Conservation (phyloP, 2,797 vertebrate species). For the Oreonectes daqikongensis region DNA sequence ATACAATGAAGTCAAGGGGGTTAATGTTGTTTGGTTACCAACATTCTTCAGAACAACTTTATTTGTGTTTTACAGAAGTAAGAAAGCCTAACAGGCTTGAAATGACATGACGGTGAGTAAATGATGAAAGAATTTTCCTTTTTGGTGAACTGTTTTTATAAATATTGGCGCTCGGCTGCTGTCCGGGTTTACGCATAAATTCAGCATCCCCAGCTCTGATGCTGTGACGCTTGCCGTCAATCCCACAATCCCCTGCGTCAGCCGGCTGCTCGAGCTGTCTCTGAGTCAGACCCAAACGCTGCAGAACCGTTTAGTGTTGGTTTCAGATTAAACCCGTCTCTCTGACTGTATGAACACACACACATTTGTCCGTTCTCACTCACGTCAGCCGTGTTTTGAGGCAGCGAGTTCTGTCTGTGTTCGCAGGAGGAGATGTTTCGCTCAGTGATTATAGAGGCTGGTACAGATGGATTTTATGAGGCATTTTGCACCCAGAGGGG, state of each 20-base stretch:
- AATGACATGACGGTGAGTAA: too few species aligned
- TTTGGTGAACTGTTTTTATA: too few species aligned
- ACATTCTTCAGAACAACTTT: too few species aligned
- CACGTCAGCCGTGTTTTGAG: neutral
- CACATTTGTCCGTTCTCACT: constrained; percentile 22
- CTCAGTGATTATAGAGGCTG: constrained; percentile 13
- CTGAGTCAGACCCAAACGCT: constrained; percentile 4
- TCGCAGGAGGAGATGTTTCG: constrained; percentile 26
- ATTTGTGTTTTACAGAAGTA: too few species aligned
- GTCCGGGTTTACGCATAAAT: neutral
- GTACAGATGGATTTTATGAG: constrained; percentile 28
- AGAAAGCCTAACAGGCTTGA: too few species aligned
- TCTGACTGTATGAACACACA: constrained; percentile 21
- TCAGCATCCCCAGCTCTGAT: neutral
- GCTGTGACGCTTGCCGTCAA: neutral
- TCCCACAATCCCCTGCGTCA: constrained; percentile 15
- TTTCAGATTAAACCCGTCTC: constrained; percentile 32
- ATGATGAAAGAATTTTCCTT: too few species aligned
- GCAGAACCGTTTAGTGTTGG: constrained; percentile 16
- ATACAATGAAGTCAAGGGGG: too few species aligned
- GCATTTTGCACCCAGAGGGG: constrained; percentile 13
- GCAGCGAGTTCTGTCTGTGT: neutral
- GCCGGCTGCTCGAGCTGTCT: neutral
- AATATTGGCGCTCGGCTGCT: neutral
- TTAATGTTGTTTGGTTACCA: too few species aligned